A percentile compares a stretch with the other conserved stretches of the same genome.
These are phyloP conservation scores for Dascillus cervinus DNA, from an alignment of 2,888 invertebrate species.

Conservation along the genomic window DNA sequence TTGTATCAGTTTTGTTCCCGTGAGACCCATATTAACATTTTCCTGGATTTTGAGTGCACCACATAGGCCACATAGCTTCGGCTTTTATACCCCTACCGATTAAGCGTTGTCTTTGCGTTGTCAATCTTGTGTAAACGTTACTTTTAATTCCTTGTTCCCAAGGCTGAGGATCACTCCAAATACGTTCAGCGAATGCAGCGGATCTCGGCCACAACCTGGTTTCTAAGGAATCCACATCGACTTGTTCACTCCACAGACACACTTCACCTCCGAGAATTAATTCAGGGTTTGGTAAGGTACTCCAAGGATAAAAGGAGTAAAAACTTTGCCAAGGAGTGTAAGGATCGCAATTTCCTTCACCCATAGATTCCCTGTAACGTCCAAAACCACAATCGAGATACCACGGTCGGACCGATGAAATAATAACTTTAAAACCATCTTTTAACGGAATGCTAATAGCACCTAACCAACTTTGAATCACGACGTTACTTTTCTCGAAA, in stretches of 20 bases:
- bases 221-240: conserved; percentile 61
- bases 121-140: conserved; percentile 56
- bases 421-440: conserved; percentile 63
- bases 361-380: conserved; percentile 64
- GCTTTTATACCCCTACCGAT: conserved; percentile 53
- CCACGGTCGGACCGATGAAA: conserved; percentile 79
- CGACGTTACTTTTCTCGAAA: conserved; percentile 42
- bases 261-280: conserved; percentile 64
- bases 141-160: conserved; percentile 41
- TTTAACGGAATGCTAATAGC: conserved; percentile 62
- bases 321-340: conserved; percentile 79
- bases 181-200: conserved; percentile 69
- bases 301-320: conserved; percentile 72
- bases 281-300: conserved; percentile 34
- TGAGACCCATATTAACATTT: conserved; percentile 34
- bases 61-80: conserved; percentile 66
- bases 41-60: conserved; percentile 68
- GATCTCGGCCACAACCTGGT: conserved; percentile 74
- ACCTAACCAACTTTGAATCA: conserved; percentile 73
- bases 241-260: conserved; percentile 77
- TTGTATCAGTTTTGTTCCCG: conserved; percentile 17
- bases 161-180: conserved; percentile 57
- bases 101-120: conserved; percentile 55
- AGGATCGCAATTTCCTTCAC: conserved; percentile 73
- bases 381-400: conserved; percentile 82